phyloP scores from a whole-genome alignment of 1,140 invertebrate genomes.

The Procambarus virginalis region DNA sequence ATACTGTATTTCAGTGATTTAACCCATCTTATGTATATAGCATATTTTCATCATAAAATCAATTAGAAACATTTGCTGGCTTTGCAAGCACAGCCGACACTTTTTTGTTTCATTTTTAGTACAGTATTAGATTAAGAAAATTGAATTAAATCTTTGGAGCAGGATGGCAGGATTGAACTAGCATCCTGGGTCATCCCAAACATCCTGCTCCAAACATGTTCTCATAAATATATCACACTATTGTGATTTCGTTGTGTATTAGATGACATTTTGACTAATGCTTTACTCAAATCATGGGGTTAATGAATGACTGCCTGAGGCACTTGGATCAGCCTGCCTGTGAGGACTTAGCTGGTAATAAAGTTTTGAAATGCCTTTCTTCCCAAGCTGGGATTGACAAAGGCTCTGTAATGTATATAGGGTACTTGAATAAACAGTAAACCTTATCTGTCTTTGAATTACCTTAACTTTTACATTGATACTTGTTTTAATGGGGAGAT shows the following conservation, averaged over 20 bases:
- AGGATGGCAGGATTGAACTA: too few species aligned
- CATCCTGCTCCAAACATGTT: too few species aligned
- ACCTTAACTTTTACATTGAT: neutral
- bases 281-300: neutral
- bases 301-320: neutral
- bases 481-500: too few species aligned
- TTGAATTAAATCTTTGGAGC: too few species aligned
- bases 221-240: too few species aligned
- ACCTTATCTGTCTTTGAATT: neutral
- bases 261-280: neutral
- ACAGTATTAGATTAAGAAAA: neutral
- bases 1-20: neutral
- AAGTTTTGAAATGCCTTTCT: neutral
- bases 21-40: neutral
- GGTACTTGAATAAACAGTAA: conserved; percentile 13
- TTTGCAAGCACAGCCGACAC: neutral
- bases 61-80: neutral
- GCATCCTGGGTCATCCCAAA: too few species aligned
- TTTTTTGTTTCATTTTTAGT: neutral
- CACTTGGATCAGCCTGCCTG: too few species aligned
- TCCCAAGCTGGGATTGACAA: neutral
- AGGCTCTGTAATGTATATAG: neutral
- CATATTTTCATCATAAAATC: neutral
- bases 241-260: too few species aligned
- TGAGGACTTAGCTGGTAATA: neutral